phyloP scores from a whole-genome alignment of 2,113 vertebrate genomes.

The Nesospiza acunhae region DNA sequence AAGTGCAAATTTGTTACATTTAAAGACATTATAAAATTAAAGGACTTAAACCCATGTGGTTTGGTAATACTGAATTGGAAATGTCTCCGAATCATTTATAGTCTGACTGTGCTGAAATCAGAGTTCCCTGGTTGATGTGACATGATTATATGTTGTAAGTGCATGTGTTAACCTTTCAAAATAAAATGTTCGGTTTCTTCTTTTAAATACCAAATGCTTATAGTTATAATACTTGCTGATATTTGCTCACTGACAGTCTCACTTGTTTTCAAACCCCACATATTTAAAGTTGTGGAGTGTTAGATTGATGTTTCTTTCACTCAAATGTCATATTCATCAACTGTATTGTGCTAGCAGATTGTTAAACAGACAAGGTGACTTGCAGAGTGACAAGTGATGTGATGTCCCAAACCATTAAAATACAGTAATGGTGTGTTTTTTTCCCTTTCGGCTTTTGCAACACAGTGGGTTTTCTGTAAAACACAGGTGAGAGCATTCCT shows the following conservation, averaged over 20 bases:
- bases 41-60: not conserved
- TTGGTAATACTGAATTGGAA: not conserved
- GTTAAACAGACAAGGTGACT: conserved; percentile 59
- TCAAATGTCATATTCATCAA: conserved; percentile 58
- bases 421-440: not conserved
- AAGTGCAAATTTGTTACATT: not conserved
- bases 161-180: conserved; percentile 55
- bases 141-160: conserved; percentile 57
- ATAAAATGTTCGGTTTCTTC: conserved; percentile 41
- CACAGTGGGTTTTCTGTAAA: not conserved
- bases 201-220: conserved; percentile 45
- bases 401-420: conserved; percentile 50
- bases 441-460: conserved; percentile 24
- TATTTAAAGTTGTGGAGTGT: conserved; percentile 39
- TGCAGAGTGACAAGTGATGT: conserved; percentile 38
- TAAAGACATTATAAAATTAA: conserved; percentile 14
- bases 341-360: conserved; percentile 33
- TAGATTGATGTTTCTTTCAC: conserved; percentile 56
- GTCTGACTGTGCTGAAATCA: conserved; percentile 32
- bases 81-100: not conserved
- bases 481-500: not conserved
- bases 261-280: conserved; percentile 49
- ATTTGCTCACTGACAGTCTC: conserved; percentile 32
- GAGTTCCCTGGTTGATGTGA: conserved; percentile 37
- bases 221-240: not conserved